These are phyloP conservation scores for Orestias chungarensis DNA, from an alignment of 2,797 vertebrate species.

Conservation along the genomic window DNA sequence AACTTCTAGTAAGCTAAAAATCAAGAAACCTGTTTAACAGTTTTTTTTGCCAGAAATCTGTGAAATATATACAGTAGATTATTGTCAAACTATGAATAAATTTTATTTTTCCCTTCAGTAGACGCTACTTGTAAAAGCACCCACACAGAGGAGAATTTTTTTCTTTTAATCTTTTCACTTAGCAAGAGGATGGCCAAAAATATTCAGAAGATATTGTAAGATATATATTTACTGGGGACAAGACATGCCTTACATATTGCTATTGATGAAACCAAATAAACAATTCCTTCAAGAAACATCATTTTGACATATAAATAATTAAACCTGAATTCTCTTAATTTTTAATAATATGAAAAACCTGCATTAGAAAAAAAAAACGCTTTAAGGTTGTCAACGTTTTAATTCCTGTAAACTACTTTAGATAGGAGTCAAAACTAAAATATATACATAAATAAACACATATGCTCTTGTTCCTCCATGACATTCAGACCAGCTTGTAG, in stretches of 20 bases:
- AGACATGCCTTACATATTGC: too few relatives aligned
- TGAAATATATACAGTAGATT: background rate
- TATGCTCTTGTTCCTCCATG: background rate
- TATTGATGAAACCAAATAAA: too few relatives aligned
- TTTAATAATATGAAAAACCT: background rate
- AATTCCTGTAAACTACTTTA: background rate
- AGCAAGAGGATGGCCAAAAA: background rate
- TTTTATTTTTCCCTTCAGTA: background rate
- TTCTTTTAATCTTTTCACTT: background rate
- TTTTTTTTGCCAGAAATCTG: background rate
- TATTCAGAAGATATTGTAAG: background rate
- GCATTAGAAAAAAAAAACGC: too few relatives aligned
- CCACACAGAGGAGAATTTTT: background rate
- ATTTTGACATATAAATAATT: background rate
- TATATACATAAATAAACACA: too few relatives aligned
- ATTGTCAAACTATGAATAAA: background rate
- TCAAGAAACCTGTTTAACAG: background rate
- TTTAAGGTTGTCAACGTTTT: too few relatives aligned
- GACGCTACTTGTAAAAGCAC: background rate
- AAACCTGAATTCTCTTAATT: background rate
- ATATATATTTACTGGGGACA: background rate
- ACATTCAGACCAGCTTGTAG: background rate
- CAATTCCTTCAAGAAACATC: background rate
- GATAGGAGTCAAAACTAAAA: background rate
- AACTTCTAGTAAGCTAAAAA: conserved; percentile 15